These are phyloP conservation scores for Tragelaphus strepsiceros DNA, from an alignment of 2,113 vertebrate species.

Conservation along the genomic window DNA sequence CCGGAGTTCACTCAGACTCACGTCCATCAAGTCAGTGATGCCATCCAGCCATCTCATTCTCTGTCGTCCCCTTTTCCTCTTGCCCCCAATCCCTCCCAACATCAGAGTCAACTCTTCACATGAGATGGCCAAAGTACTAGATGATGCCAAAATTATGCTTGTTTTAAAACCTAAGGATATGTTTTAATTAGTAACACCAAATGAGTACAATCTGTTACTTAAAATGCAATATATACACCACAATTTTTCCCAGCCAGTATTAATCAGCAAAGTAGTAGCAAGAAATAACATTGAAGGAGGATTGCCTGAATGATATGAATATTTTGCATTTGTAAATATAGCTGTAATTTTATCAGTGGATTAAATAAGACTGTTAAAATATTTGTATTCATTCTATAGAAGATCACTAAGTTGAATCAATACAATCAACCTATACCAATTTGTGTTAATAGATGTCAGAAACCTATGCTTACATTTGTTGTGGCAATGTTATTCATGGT, in stretches of 20 bases:
- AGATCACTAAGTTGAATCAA: background rate
- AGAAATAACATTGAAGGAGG: background rate
- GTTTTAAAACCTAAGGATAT: background rate
- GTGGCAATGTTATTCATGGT: background rate
- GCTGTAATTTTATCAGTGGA: background rate
- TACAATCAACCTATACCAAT: background rate
- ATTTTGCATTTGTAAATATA: background rate
- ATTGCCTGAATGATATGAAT: background rate
- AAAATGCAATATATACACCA: background rate
- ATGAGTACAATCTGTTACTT: background rate
- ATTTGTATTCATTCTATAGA: background rate
- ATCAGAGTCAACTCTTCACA: too few relatives aligned
- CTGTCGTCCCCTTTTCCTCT: too few relatives aligned
- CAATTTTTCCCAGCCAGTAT: background rate
- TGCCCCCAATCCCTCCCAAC: too few relatives aligned
- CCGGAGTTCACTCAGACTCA: too few relatives aligned
- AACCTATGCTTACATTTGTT: background rate
- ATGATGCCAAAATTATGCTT: background rate
- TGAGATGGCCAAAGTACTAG: background rate
- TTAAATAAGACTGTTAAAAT: slow-evolving; percentile 7
- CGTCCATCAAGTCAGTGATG: too few relatives aligned
- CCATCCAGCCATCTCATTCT: too few relatives aligned
- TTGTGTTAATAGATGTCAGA: background rate
- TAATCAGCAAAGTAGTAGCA: background rate
- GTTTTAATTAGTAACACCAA: background rate